Percentiles rank a stretch among this genome's conserved stretches.
Evolutionary conservation across 2,888 invertebrate species (phyloP).

Genomic region (Drosophila setosimentum): DNA sequence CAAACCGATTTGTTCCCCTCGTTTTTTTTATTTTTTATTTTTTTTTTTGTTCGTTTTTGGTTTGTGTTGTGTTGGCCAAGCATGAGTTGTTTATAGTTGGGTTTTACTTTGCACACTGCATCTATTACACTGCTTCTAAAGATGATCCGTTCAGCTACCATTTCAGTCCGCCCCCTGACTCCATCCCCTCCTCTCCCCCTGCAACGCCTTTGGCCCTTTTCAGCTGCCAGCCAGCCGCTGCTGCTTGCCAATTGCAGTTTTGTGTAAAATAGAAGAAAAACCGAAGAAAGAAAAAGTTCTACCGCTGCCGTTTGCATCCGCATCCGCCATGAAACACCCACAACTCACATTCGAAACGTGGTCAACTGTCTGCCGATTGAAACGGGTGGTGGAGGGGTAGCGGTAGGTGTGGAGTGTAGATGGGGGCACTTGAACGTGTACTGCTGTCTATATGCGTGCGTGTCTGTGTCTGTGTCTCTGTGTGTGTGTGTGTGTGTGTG

Average conservation of each 20-base stretch:
- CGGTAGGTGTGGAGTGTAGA: neutral
- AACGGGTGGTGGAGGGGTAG: neutral
- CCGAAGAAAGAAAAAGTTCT: constrained; percentile 35
- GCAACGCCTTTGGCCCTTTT: too few relatives aligned
- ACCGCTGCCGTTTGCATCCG: constrained; percentile 54
- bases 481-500: constrained; percentile 9
- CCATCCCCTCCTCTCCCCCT: neutral
- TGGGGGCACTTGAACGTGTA: constrained; percentile 33
- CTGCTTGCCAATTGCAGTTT: constrained; percentile 51
- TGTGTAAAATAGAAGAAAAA: neutral
- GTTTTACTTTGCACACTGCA: constrained; percentile 24
- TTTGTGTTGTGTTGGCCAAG: constrained; percentile 2
- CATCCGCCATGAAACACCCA: constrained; percentile 61
- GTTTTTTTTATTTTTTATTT: neutral
- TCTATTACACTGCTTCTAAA: constrained; percentile 41
- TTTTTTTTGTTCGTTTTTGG: neutral
- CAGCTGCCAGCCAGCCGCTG: neutral
- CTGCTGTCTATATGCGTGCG: constrained; percentile 9
- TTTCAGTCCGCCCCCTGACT: neutral
- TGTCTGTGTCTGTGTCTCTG: constrained; percentile 5
- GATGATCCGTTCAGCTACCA: constrained; percentile 49
- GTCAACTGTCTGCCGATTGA: constrained; percentile 45
- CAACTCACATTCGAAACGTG: constrained; percentile 63
- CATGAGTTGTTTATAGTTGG: constrained; percentile 58
- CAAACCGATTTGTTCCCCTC: constrained; percentile 1